These are phyloP conservation scores for Plutomurus gul DNA, from an alignment of 1,140 invertebrate genomes.

Conservation along the genomic window DNA sequence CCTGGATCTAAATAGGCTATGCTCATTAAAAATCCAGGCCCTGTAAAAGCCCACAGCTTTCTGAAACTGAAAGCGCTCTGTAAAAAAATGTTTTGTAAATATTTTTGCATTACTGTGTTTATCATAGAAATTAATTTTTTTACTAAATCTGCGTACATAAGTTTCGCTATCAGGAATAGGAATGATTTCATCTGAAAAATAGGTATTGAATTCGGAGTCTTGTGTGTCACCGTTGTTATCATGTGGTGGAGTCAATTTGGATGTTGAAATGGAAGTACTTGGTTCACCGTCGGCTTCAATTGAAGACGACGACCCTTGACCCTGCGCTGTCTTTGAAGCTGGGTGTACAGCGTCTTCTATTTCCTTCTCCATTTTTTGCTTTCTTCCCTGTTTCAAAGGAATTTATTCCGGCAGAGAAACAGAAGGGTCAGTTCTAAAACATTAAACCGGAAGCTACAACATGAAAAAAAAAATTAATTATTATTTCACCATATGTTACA, in stretches of 20 bases:
- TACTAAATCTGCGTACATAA: constrained; percentile 58
- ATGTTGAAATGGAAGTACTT: no score
- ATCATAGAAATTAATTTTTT: background rate
- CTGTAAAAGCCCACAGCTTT: constrained; percentile 91
- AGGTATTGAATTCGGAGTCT: constrained; percentile 57
- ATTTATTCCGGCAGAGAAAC: no score
- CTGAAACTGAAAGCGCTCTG: constrained; percentile 73
- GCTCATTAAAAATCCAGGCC: constrained; percentile 63
- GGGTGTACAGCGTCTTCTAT: no score
- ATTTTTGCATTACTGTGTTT: background rate
- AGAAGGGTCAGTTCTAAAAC: no score
- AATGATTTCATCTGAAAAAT: constrained; percentile 68
- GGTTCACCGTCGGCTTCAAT: no score
- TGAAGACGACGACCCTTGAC: no score
- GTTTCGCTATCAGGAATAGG: constrained; percentile 63
- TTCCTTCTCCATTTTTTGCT: no score
- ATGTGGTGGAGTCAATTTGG: background rate
- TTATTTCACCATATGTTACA: no score
- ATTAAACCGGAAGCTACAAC: no score
- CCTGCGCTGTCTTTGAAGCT: no score
- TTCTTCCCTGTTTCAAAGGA: no score
- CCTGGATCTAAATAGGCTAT: constrained; percentile 93
- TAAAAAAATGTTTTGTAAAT: constrained; percentile 59
- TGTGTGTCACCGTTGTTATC: background rate
- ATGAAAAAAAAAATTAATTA: no score